Conservation (phyloP, 2,113 vertebrate species). For the Rallus limicola region DNA sequence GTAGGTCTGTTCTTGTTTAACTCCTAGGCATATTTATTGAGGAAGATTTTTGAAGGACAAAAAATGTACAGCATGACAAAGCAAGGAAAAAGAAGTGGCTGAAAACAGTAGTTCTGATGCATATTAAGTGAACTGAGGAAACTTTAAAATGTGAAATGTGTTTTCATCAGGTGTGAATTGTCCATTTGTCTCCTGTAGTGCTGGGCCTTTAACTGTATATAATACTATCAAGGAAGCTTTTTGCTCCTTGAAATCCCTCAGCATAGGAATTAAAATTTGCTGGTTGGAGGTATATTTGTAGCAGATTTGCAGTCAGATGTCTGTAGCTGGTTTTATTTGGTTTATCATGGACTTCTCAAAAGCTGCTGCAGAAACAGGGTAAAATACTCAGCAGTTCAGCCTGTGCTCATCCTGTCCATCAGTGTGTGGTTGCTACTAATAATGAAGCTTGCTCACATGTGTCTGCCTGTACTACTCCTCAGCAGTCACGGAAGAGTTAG, state of each 20-base stretch:
- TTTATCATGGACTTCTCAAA: background rate
- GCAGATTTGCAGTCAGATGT: background rate
- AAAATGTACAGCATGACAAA: background rate
- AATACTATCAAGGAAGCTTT: background rate
- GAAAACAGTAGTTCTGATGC: background rate
- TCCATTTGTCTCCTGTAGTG: background rate
- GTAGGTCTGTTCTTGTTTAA: constrained; percentile 25
- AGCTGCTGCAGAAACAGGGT: background rate
- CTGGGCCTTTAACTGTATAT: background rate
- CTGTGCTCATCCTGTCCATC: background rate
- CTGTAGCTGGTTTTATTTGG: background rate
- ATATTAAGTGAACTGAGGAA: background rate
- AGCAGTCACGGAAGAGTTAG: background rate
- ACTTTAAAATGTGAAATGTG: background rate
- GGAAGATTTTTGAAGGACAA: background rate
- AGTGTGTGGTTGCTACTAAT: background rate
- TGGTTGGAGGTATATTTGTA: background rate
- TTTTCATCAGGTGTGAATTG: background rate
- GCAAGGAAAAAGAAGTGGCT: background rate
- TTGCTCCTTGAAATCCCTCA: background rate
- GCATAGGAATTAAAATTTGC: background rate
- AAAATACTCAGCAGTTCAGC: background rate
- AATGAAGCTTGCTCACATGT: background rate
- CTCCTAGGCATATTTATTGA: constrained; percentile 22
- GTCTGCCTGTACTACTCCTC: background rate